Conservation (phyloP, 2,888 invertebrate species). For the Stegophylla sp. region DNA sequence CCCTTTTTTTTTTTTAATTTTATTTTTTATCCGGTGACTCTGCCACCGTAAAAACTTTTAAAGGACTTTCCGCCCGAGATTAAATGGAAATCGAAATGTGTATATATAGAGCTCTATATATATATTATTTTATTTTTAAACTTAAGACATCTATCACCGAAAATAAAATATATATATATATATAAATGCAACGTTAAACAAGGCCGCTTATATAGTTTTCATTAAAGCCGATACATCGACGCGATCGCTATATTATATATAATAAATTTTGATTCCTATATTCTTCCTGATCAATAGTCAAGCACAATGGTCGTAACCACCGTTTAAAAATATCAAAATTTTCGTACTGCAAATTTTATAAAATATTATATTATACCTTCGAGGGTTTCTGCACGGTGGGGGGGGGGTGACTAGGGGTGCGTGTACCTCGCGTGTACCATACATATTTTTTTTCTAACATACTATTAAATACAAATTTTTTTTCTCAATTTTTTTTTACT, state of each 20-base stretch:
- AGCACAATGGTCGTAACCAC: not conserved
- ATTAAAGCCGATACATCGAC: not conserved
- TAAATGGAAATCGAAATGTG: conserved; percentile 40
- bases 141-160: conserved; percentile 10
- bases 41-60: not conserved
- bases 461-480: no score
- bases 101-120: not conserved
- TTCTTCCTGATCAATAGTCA: not conserved
- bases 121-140: conserved; percentile 23
- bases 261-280: not conserved
- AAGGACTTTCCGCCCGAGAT: conserved; percentile 10
- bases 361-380: no score
- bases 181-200: no score
- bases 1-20: not conserved
- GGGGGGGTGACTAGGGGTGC: no score
- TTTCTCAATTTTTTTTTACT: no score
- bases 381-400: no score
- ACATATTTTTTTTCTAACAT: no score
- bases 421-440: no score
- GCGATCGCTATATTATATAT: not conserved
- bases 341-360: no score
- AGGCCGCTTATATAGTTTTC: not conserved
- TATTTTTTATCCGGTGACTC: not conserved
- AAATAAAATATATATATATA: conserved; percentile 9
- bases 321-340: no score